Evolutionary conservation across 2,888 invertebrate species (phyloP), one percentile per base, ranked within the genome.

Genomic region (Aspidiotus destructor): DNA sequence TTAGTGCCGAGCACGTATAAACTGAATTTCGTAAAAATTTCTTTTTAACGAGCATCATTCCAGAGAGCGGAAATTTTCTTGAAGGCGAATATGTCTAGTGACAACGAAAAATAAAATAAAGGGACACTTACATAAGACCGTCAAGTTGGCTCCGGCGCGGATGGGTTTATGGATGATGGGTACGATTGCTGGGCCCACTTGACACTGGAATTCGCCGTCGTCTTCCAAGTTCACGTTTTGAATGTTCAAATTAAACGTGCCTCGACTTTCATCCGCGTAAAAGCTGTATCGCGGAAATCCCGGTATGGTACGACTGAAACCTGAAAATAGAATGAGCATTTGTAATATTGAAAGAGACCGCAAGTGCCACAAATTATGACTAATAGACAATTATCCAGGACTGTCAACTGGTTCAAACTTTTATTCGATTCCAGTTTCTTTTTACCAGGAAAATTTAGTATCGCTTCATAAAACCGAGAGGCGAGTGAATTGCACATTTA

Each of bases 141-240:
- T 89, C 74, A 97, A 86, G 70, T 86, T 85, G 8, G 95, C 94
- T 75, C 89, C 88, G 54, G 92, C 92, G 72, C 91, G 80, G 74
- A 94, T 93, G 72, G 89, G 87, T 74, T 89, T 89, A 75, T 87
- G 86, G 76, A 86, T 84, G 73, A 86, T 84, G 2, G 87, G 84
- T 0, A 92, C 92, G 60, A 90, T 89, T 44, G 69, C 67, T 0
- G 94, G 93, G 60, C 91, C 89, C 67, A 97, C 92, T 84, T 98
- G 97, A 79, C 98, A 98, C 81, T 97, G 93, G 79, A 89, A 98
- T 76, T 91, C 90, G 0, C 92, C 94, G 77, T 97, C 97, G 77
- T 98, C 98, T 74, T 85, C 88, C 58, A 95, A 81, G 48, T 89
- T 88, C 7, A 89, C 92, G 79, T 94, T 91, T 72, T 85, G 86